Evolutionary conservation across 2,113 vertebrate genomes (phyloP), one percentile per base, ranked within the genome.

Genomic region (Bolborhynchus lineola): DNA sequence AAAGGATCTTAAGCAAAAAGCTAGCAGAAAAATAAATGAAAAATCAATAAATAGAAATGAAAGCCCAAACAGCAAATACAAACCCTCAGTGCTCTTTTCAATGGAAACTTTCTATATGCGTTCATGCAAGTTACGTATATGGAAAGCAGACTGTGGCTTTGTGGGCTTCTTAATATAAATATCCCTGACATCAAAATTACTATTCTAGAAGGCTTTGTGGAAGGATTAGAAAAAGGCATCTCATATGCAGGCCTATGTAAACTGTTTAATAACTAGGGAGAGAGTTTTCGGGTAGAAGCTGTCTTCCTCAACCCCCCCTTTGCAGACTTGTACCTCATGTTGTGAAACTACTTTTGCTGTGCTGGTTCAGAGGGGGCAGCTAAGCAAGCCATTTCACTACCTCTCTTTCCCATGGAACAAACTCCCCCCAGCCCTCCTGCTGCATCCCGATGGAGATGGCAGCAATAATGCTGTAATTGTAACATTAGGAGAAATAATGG

Each of bases 401-500:
- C 75, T 93, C 93, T 68, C 79, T 95, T 94, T 97, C 86, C 92
- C 90, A 86, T 91, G 94, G 84, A 95, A 88, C 50, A 96, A 95
- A 95, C 88, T 37, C 50, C 79, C 49, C 72, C 55, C 71, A 92
- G 92, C 87, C 84, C 91, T 92, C 50, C 59, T 95, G 92, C 95
- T 92, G 86, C 83, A 86, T 55, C 92, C 90, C 86, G 55, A 93
- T 89, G 69, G 94, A 33, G 88, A 84, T 85, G 53, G 42, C 79
- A 53, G 76, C 93, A 88, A 68, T 84, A 92, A 97, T 71, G 52
- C 85, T 91, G 91, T 96, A 96, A 98, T 97, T 98, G 96, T 95
- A 91, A 96, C 95, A 91, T 96, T 97, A 95, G 94, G 95, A 97
- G 96, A 95, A 97, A 97, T 93, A 96, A 97, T 97, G 97, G 90